phyloP scores from a whole-genome alignment of 2,888 invertebrate species.

The Acleris emargana region DNA sequence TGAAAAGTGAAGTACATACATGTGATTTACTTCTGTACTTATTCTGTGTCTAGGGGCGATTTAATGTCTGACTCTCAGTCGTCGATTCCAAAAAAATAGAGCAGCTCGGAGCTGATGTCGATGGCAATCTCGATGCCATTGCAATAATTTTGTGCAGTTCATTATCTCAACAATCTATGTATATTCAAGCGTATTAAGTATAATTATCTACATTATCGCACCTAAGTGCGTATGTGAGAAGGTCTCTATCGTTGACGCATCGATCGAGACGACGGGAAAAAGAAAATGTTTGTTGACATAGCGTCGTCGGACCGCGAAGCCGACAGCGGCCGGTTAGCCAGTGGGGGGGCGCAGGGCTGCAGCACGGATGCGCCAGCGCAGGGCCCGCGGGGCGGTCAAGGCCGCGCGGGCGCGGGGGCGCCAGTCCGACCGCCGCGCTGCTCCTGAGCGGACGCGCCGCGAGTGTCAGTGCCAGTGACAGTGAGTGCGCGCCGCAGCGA shows the following conservation, averaged over 20 bases:
- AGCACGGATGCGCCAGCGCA: conserved; percentile 28
- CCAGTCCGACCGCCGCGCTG: conserved; percentile 32
- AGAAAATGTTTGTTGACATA: conserved; percentile 5
- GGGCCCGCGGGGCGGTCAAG: conserved; percentile 27
- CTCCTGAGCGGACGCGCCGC: conserved; percentile 37
- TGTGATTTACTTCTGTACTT: too few species aligned
- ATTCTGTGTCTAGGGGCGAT: too few species aligned
- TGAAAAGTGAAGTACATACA: too few species aligned
- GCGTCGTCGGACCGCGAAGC: not conserved
- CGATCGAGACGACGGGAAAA: not conserved
- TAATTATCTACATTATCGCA: not conserved
- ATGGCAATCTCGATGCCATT: too few species aligned
- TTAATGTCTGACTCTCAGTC: too few species aligned
- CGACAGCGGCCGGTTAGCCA: not conserved
- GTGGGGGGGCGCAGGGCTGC: conserved; percentile 9
- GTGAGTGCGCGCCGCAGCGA: conserved; percentile 51
- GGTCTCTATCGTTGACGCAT: not conserved
- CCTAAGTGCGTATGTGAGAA: not conserved
- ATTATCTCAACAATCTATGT: too few species aligned
- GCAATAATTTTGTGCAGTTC: too few species aligned
- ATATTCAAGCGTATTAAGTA: not conserved
- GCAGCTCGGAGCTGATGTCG: too few species aligned
- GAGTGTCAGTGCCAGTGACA: conserved; percentile 35
- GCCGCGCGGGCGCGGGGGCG: conserved; percentile 23
- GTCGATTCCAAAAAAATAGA: too few species aligned